These are phyloP conservation scores for Acrobasis repandana DNA, from an alignment of 2,888 invertebrate species.

Conservation along the genomic window DNA sequence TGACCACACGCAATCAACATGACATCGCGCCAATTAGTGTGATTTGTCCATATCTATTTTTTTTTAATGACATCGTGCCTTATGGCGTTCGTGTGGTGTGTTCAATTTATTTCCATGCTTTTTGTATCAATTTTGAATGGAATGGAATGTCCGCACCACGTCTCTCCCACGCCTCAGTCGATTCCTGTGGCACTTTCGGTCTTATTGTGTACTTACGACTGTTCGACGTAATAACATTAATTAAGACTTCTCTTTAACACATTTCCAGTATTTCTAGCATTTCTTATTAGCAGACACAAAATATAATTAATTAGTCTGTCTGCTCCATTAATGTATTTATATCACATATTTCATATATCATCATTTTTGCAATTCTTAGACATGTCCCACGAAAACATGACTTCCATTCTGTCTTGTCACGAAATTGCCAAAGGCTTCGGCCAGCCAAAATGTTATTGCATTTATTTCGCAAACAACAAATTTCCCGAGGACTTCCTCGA, in stretches of 20 bases:
- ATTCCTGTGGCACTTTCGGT: too few species aligned
- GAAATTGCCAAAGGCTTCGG: constrained; percentile 1
- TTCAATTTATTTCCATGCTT: too few species aligned
- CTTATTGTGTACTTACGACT: background rate
- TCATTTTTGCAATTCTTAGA: background rate
- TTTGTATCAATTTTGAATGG: too few species aligned
- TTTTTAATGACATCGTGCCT: too few species aligned
- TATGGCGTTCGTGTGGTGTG: too few species aligned
- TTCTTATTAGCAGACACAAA: background rate
- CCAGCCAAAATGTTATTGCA: constrained; percentile 4
- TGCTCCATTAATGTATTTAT: background rate
- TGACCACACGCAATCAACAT: too few species aligned
- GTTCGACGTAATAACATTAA: background rate
- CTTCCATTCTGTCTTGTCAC: background rate
- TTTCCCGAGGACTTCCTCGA: constrained; percentile 10
- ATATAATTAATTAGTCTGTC: background rate
- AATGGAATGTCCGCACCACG: too few species aligned
- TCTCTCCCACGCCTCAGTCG: too few species aligned
- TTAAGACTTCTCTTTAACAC: too few species aligned
- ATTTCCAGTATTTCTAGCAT: background rate
- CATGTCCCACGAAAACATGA: background rate
- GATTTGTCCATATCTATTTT: too few species aligned
- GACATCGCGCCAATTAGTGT: too few species aligned
- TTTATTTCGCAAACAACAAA: constrained; percentile 9
- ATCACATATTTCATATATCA: too few species aligned